phyloP scores from a whole-genome alignment of 2,113 vertebrate species.

The Tetrao urogallus region DNA sequence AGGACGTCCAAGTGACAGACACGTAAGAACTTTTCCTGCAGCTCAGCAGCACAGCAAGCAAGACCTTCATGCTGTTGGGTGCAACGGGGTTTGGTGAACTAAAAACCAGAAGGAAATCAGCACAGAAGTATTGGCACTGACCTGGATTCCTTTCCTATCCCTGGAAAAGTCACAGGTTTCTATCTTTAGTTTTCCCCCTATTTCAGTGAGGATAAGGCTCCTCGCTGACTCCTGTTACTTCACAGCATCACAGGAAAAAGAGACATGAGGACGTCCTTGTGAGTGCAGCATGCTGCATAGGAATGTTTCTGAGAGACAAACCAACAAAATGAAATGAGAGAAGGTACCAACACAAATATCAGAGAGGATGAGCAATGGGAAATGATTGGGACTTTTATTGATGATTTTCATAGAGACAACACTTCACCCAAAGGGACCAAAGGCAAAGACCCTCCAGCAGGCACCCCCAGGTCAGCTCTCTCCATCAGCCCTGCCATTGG shows the following conservation, averaged over 20 bases:
- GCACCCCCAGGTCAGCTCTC: fast-evolving
- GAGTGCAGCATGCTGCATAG: neutral
- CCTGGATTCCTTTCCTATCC: conserved; percentile 47
- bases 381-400: neutral
- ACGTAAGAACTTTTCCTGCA: neutral
- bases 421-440: neutral
- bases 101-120: neutral
- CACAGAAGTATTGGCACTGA: conserved; percentile 4
- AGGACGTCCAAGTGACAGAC: conserved; percentile 22
- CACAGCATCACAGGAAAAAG: neutral
- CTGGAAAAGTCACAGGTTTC: conserved; percentile 44
- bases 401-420: neutral
- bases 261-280: neutral
- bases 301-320: neutral
- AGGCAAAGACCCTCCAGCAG: neutral
- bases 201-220: conserved; percentile 9
- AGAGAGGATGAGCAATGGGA: neutral
- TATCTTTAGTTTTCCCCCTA: conserved; percentile 55
- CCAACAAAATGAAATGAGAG: neutral
- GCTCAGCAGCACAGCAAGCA: neutral
- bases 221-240: neutral
- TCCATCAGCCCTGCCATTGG: fast-evolving
- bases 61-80: neutral
- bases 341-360: fast-evolving
- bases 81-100: neutral